Base-by-base conservation (phyloP, 2,888 invertebrate species). In the Macrostomum cliftonense region DNA sequence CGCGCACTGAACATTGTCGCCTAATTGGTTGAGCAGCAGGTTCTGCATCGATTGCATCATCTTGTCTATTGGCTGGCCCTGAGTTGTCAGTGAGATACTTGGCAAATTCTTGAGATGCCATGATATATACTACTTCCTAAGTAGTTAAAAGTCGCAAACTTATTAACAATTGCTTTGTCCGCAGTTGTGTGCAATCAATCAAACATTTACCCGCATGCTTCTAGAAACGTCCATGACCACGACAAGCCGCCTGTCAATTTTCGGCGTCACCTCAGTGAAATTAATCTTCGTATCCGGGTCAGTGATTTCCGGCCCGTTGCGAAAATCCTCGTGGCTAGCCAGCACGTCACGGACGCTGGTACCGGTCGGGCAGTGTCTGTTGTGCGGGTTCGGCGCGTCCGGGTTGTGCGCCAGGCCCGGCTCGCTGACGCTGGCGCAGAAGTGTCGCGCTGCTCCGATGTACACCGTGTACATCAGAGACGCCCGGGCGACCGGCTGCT, bases 361-460 rank as follows among this genome's bases (percentile, higher is more conserved):
- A 20, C 77, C 71, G 50, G 75, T 71, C 5, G 4, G 9, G 61
- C 79, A 79, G 19, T 78, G 67, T 37, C 76, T 70, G 62, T 79
- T 79, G 53, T 79, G 79, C 63, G 77, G 78, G 19, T 78, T 79
- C 0, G 79, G 79, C 0, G 78, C 76, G 52, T 75, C 73, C 5
- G 71, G 68, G 60, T 79, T 76, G 65, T 79, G 79, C 37, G 54
- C 42, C 7, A 58, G 55, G 5, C 11, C 20, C 9, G 44, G 39
- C 40, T 59, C 52, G 7, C 44, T 40, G 1, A 52, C 51, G 42
- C 55, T 50, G 44, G 28, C 28, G 28, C 28, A 28, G 28, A 28
- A 28, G 5, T 28, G 16, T 9, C 43, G 4, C 28, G 13, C 43
- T 5, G 43, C 5, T 5, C 7, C 28, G 5, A 43, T 9, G 28